Evolutionary conservation across 1,140 invertebrate species (phyloP).

Genomic region (Ooceraea biroi): DNA sequence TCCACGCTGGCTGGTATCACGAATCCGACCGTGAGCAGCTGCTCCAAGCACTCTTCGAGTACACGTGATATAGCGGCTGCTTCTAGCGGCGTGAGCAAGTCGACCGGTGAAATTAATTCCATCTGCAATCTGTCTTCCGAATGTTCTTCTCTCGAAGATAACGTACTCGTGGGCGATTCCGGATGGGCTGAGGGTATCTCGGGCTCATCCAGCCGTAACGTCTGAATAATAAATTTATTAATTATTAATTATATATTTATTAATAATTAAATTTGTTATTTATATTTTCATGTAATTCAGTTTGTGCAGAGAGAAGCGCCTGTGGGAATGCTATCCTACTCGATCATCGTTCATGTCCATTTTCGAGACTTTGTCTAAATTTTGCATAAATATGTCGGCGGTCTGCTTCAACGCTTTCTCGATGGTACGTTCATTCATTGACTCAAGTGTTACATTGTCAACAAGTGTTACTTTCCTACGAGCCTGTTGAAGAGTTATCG

Average conservation of each 20-base stretch:
- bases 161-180: background rate
- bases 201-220: background rate
- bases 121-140: constrained; percentile 73
- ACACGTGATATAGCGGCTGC: constrained; percentile 52
- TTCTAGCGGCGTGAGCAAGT: constrained; percentile 68
- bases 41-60: constrained; percentile 69
- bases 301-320: too few species aligned
- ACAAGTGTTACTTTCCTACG: constrained; percentile 25
- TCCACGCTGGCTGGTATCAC: constrained; percentile 68
- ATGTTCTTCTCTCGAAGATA: background rate
- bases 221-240: background rate
- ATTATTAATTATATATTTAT: background rate
- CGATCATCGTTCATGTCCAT: constrained; percentile 1
- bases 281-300: too few species aligned
- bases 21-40: constrained; percentile 70
- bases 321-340: constrained; percentile 7
- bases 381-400: constrained; percentile 24
- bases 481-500: constrained; percentile 22
- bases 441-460: background rate
- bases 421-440: background rate
- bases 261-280: too few species aligned
- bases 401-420: constrained; percentile 39
- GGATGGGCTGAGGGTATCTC: background rate
- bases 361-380: constrained; percentile 55
- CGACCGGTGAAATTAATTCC: constrained; percentile 23